Conservation (phyloP, 2,797 vertebrate species). For the Pangasius larnaudii region DNA sequence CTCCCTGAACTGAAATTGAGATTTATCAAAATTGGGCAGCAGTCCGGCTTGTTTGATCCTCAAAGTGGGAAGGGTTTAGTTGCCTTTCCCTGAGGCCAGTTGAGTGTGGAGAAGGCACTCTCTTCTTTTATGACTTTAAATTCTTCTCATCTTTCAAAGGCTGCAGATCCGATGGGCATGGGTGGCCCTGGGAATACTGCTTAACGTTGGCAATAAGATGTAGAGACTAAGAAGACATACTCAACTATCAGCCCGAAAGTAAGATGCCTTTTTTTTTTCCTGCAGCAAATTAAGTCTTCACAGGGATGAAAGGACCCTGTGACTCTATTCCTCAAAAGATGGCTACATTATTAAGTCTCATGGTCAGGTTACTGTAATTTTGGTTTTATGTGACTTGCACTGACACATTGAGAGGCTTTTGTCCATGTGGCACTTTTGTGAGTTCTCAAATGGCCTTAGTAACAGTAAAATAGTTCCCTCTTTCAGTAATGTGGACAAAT, state of each 20-base stretch:
- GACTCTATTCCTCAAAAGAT: slow-evolving; percentile 36
- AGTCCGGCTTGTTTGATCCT: slow-evolving; percentile 46
- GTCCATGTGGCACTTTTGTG: slow-evolving; percentile 40
- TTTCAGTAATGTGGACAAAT: slow-evolving; percentile 82
- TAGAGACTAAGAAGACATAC: slow-evolving; percentile 43
- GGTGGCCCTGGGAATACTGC: slow-evolving; percentile 70
- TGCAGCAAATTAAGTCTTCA: slow-evolving; percentile 54
- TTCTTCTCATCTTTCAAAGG: slow-evolving; percentile 72
- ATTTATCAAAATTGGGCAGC: slow-evolving; percentile 29
- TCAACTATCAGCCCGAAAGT: slow-evolving; percentile 48
- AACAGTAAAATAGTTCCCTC: slow-evolving; percentile 76
- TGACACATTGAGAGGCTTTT: slow-evolving; percentile 39
- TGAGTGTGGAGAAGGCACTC: slow-evolving; percentile 51
- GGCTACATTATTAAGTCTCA: slow-evolving; percentile 42
- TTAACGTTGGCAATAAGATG: slow-evolving; percentile 54
- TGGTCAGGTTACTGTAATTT: slow-evolving; percentile 61
- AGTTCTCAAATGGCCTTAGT: slow-evolving; percentile 50
- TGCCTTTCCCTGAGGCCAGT: slow-evolving; percentile 57
- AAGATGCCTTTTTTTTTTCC: slow-evolving; percentile 39
- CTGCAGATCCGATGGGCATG: slow-evolving; percentile 58
- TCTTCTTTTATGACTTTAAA: slow-evolving; percentile 67
- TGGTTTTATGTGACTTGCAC: slow-evolving; percentile 46
- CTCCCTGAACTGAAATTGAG: slow-evolving; percentile 39
- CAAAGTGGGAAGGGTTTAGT: slow-evolving; percentile 51
- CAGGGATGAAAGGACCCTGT: slow-evolving; percentile 43